Base-by-base conservation (phyloP, 2,797 vertebrate genomes). In the Danio albolineatus region DNA sequence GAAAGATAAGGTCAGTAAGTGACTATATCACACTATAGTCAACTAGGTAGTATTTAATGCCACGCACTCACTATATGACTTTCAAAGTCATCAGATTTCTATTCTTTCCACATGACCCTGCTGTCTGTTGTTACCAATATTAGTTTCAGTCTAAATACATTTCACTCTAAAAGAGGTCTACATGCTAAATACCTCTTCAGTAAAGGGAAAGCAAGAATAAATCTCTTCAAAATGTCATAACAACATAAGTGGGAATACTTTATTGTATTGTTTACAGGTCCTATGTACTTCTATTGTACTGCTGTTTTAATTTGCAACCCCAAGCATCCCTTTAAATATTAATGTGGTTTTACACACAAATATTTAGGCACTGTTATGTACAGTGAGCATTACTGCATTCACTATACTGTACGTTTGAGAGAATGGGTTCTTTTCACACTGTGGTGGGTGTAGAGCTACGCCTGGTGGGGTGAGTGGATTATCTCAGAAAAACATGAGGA, bases 401-500 rank as follows among this genome's bases (percentile, higher is more conserved):
- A 89, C 39, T 62, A 9, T 87, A 79, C 72, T 85, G 44, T 46
- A 46, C 44, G 28, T 46, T 72, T 51, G 73, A 93, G 90, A 94
- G 92, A 95, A 94, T 92, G 90, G 91, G 79, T 49, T 78, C 91
- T 93, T 94, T 94, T 95, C 89, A 94, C 90, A 84, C 85, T 74
- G 82, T 77, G 88, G 94, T 94, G 93, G 94, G 94, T 90, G 94
- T 92, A 17, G 79, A 89, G 90, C 92, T 93, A 90, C 90, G 93
- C 89, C 92, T 92, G 90, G 89, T 85, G 62, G 88, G 89, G 88
- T 79, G 88, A 94, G 93, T 90, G 91, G 93, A 92, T 92, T 91
- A 94, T 94, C 93, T 94, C 93, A 93, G 92, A 92, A 92, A 93
- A 92, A 93, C 93, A 93, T 91, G 92, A 93, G 91, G 90, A 90